Percentiles rank a stretch among this genome's conserved stretches.
phyloP scores from a whole-genome alignment of 2,113 vertebrate genomes.

The Aldabrachelys gigantea region DNA sequence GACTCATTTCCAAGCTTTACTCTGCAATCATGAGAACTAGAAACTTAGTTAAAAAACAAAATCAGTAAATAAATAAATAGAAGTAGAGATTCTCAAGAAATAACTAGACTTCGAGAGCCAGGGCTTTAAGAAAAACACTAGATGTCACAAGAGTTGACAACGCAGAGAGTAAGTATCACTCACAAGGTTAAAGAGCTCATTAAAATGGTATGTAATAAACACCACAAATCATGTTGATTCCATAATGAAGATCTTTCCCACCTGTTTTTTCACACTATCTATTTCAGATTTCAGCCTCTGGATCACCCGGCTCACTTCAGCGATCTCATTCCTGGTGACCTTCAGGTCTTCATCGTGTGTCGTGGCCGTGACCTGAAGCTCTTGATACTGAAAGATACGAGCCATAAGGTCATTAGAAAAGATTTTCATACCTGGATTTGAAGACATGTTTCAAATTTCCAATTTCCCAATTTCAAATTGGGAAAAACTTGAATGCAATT shows the following conservation, averaged over 20 bases:
- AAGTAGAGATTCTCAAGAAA: no score
- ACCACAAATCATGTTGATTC: background rate
- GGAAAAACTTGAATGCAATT: no score
- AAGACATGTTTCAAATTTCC: no score
- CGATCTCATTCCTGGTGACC: conserved; percentile 80
- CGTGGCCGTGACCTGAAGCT: conserved; percentile 81
- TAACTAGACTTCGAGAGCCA: background rate
- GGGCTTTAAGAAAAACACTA: background rate
- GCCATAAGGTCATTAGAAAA: no score
- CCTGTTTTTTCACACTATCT: conserved; percentile 82
- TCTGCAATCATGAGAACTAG: background rate
- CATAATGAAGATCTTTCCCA: conserved; percentile 10
- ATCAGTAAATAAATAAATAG: no score
- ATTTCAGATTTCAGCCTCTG: conserved; percentile 83
- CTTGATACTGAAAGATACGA: conserved; percentile 74
- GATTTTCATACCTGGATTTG: background rate
- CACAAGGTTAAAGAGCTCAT: background rate
- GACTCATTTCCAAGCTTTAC: background rate
- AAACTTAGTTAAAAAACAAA: background rate
- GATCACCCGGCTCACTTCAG: conserved; percentile 83
- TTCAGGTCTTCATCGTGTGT: conserved; percentile 81
- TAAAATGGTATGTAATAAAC: background rate
- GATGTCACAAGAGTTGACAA: background rate
- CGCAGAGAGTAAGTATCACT: background rate
- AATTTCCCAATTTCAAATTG: no score